Conservation (phyloP, 2,888 invertebrate genomes). For the Pasiphila rectangulata region DNA sequence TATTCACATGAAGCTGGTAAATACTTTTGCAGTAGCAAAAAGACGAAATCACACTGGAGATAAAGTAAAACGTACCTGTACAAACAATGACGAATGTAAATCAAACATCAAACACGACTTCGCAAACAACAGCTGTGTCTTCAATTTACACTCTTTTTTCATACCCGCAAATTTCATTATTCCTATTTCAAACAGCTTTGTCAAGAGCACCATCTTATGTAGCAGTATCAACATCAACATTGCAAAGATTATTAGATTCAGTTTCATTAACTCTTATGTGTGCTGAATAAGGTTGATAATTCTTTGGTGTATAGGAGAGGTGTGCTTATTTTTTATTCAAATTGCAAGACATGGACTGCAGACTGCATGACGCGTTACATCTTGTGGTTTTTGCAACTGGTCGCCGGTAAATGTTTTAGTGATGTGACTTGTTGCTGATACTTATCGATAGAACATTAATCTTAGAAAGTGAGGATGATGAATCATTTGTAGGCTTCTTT, state of each 20-base stretch:
- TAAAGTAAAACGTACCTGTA: neutral
- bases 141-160: constrained; percentile 9
- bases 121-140: neutral
- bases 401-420: constrained; percentile 56
- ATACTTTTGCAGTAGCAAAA: no score
- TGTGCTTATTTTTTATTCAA: constrained; percentile 51
- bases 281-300: neutral
- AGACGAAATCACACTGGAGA: neutral
- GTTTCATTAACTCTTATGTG: neutral
- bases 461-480: no score
- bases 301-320: constrained; percentile 30
- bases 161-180: neutral
- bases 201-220: constrained; percentile 6
- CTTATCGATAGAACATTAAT: constrained; percentile 10
- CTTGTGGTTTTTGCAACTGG: constrained; percentile 67
- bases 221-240: constrained; percentile 15
- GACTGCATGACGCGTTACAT: constrained; percentile 74
- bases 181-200: constrained; percentile 1
- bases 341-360: constrained; percentile 51
- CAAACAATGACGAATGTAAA: constrained; percentile 13
- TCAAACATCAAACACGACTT: constrained; percentile 1
- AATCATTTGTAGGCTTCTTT: no score
- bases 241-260: constrained; percentile 13
- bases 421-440: constrained; percentile 36
- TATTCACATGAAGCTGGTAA: no score